These are phyloP conservation scores for Drosophila insularis DNA, from an alignment of 1,140 invertebrate genomes.

Conservation along the genomic window DNA sequence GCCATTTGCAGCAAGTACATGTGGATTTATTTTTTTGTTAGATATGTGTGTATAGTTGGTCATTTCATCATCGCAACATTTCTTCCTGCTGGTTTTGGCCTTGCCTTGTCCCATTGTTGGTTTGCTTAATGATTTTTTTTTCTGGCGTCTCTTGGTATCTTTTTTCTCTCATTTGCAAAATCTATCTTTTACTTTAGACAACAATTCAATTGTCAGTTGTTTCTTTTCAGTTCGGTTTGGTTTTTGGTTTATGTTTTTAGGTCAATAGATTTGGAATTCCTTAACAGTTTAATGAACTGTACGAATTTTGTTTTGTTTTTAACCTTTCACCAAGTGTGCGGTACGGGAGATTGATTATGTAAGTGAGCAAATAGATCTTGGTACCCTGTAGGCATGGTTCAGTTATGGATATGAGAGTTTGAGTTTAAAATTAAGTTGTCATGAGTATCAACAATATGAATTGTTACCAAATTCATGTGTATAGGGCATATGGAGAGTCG, in stretches of 20 bases:
- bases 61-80: conserved; percentile 29
- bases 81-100: conserved; percentile 71
- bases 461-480: too few relatives aligned
- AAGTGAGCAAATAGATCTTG: conserved; percentile 26
- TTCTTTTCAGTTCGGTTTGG: conserved; percentile 28
- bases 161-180: conserved; percentile 25
- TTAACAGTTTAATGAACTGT: conserved; percentile 69
- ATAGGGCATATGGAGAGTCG: too few relatives aligned
- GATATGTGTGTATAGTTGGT: not conserved
- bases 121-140: conserved; percentile 68
- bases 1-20: conserved; percentile 4
- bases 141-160: conserved; percentile 4
- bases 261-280: conserved; percentile 76
- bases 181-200: conserved; percentile 6
- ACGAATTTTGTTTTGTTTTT: conserved; percentile 19
- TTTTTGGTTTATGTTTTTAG: conserved; percentile 49
- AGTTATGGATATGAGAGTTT: not conserved
- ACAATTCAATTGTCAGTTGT: conserved; percentile 48
- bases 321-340: conserved; percentile 20
- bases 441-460: too few relatives aligned
- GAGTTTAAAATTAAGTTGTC: too few relatives aligned
- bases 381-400: not conserved
- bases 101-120: conserved; percentile 35
- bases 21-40: not conserved
- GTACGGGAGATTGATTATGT: conserved; percentile 4